Percentiles rank a stretch among this genome's conserved stretches.
Conservation (phyloP, 53 echinoderm and acorn worm species). For the Echinarachnius parma region DNA sequence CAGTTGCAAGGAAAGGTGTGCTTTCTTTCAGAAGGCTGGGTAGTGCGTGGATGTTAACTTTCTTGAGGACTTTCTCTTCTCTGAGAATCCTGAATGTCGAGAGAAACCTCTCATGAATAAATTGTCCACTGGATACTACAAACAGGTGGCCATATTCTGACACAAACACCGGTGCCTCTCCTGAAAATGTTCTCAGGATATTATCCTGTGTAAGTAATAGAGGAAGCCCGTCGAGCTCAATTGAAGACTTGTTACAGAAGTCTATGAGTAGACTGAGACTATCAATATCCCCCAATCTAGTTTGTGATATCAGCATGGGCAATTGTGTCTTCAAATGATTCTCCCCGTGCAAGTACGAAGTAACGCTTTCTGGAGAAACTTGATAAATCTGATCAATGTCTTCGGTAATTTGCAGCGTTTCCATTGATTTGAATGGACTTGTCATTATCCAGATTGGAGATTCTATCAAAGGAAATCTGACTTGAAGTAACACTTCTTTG, state of each 20-base stretch:
- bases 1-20: not conserved
- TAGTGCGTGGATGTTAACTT: slow-evolving; percentile 8
- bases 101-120: not conserved
- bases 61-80: slow-evolving; percentile 11
- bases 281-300: not conserved
- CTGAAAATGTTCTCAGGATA: not conserved
- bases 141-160: slow-evolving; percentile 11
- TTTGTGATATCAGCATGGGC: not conserved
- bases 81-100: not conserved
- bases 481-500: too few species aligned
- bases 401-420: too few species aligned
- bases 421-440: too few species aligned
- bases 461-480: too few species aligned
- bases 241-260: slow-evolving; percentile 4
- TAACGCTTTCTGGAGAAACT: slow-evolving; percentile 3
- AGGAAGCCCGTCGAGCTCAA: slow-evolving; percentile 5
- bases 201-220: slow-evolving; percentile 12
- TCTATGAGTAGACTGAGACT: not conserved
- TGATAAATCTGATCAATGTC: slow-evolving; percentile 1
- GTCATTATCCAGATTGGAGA: too few species aligned
- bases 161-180: not conserved
- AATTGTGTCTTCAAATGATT: slow-evolving; percentile 11
- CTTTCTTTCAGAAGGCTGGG: not conserved
- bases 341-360: not conserved
- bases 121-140: not conserved